A percentile compares a stretch with the other conserved stretches of the same genome.
phyloP scores from a whole-genome alignment of 2,888 invertebrate species.

The Taenaris catops region DNA sequence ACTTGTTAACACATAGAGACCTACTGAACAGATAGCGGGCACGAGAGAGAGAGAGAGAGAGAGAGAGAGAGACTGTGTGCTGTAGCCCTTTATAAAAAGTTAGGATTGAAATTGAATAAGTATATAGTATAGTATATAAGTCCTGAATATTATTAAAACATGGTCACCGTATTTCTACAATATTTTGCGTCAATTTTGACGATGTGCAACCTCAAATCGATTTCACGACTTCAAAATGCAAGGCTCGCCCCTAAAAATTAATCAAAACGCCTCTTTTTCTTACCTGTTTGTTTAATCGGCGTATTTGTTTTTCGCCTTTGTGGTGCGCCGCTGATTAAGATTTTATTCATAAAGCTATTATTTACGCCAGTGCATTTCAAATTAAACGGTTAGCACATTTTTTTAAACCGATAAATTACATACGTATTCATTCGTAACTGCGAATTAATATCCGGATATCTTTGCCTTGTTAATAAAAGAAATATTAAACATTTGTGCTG shows the following conservation, averaged over 20 bases:
- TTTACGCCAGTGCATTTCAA: constrained; percentile 33
- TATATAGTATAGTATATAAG: no score
- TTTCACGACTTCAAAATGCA: constrained; percentile 39
- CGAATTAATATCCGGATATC: no score
- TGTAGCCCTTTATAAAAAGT: no score
- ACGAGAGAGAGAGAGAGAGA: no score
- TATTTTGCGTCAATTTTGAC: constrained; percentile 63
- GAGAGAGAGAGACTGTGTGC: no score
- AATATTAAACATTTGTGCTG: no score
- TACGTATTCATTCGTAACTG: no score
- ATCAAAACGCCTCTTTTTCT: constrained; percentile 69
- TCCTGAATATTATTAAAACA: no score
- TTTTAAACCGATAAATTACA: constrained; percentile 16
- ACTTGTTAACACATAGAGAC: no score
- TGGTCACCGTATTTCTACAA: constrained; percentile 38
- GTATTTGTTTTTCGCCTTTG: constrained; percentile 53
- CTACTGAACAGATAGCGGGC: no score
- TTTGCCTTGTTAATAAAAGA: no score
- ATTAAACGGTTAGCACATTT: constrained; percentile 20
- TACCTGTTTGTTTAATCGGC: constrained; percentile 67
- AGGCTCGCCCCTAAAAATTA: constrained; percentile 60
- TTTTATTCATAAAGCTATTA: constrained; percentile 66
- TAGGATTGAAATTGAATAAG: no score
- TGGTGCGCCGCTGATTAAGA: constrained; percentile 67
- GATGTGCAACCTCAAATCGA: constrained; percentile 55